Conservation (phyloP, 2,113 vertebrate genomes). For the Polypterus senegalus region DNA sequence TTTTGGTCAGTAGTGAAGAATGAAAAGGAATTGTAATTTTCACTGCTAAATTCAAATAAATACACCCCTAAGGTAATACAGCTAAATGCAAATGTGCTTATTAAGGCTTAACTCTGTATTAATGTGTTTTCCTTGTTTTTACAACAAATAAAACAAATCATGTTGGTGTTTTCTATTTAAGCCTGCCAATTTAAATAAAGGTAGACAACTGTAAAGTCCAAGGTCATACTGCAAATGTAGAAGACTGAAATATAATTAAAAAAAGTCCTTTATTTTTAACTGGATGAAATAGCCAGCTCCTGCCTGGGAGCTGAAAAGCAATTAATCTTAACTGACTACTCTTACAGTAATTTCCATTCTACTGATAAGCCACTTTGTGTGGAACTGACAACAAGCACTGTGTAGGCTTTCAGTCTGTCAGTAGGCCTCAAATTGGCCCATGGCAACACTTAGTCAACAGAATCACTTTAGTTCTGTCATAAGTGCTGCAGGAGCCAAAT, state of each 20-base stretch:
- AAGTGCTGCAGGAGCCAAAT: conserved; percentile 2
- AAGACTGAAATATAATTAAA: conserved; percentile 13
- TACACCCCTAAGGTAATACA: too few relatives aligned
- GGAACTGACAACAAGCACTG: conserved; percentile 18
- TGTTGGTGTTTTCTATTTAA: too few relatives aligned
- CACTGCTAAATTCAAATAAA: too few relatives aligned
- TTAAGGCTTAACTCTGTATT: too few relatives aligned
- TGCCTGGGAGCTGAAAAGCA: conserved; percentile 28
- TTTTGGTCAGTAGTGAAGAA: too few relatives aligned
- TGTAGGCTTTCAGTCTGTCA: conserved; percentile 23
- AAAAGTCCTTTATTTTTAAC: conserved; percentile 25
- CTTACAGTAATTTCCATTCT: conserved; percentile 28
- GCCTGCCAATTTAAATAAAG: conserved; percentile 10
- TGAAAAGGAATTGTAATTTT: too few relatives aligned
- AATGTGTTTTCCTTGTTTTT: too few relatives aligned
- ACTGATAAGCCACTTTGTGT: conserved; percentile 27
- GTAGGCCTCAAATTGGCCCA: background rate
- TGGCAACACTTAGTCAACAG: conserved; percentile 12
- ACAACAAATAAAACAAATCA: too few relatives aligned
- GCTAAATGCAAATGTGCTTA: too few relatives aligned
- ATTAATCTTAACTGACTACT: conserved; percentile 33
- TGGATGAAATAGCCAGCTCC: conserved; percentile 29
- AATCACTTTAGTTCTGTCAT: conserved; percentile 11
- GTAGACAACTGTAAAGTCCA: conserved; percentile 14
- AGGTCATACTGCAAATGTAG: conserved; percentile 18